Base-by-base conservation (phyloP, 2,113 vertebrate genomes). In the Tenebrosternarchus preto region DNA sequence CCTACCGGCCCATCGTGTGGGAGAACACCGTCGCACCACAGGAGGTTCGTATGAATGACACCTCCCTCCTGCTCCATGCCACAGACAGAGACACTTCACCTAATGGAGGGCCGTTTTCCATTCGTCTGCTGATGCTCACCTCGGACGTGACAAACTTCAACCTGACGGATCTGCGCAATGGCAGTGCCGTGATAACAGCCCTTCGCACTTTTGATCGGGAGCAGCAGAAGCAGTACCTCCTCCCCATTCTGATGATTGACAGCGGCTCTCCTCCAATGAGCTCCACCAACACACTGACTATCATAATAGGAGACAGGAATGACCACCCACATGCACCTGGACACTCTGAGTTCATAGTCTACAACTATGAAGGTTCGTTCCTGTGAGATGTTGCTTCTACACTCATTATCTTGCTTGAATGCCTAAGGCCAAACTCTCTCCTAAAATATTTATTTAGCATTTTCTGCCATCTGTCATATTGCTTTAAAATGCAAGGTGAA, bases 261-360 rank as follows among this genome's bases (percentile, higher is more conserved):
- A 95, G 95, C 0, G 95, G 96, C 25, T 89, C 84, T 78, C 96
- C 95, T 0, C 93, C 94, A 0, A 91, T 95, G 93, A 96, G 94
- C 88, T 94, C 95, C 82, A 96, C 95, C 76, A 91, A 85, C 89
- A 97, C 93, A 0, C 87, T 97, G 59, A 96, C 94, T 0, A 90
- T 97, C 4, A 85, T 92, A 64, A 93, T 96, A 0, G 96, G 96
- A 0, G 95, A 97, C 89, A 91, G 90, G 31, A 96, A 97, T 5
- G 96, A 97, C 83, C 95, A 97, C 83, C 92, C 95, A 0, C 96
- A 96, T 87, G 85, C 89, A 19, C 86, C 95, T n/a, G 96, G 95
- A 80, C 91, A 94, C 88, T 90, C 92, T 69, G 88, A 94, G 73
- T 95, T 93, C 77, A 92, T 95, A 64, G 91, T 97, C 64, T 97